Percentiles rank a stretch among this genome's conserved stretches.
These are phyloP conservation scores for Pristionchus japonicus DNA, from an alignment of 2,888 invertebrate genomes.

Conservation along the genomic window DNA sequence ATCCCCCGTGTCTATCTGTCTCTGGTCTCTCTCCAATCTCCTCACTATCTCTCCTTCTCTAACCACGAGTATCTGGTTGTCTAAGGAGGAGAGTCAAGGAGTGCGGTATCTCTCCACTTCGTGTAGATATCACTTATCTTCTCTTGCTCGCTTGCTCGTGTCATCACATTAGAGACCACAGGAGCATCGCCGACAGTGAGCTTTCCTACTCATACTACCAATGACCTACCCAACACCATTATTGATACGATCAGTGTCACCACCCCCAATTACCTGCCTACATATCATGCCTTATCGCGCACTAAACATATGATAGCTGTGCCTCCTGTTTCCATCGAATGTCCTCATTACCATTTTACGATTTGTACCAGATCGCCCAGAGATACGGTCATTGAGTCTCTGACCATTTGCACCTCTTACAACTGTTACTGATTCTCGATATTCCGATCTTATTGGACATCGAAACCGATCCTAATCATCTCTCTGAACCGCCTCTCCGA, in stretches of 20 bases:
- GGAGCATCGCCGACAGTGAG: slow-evolving; percentile 6
- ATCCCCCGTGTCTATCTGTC: not conserved
- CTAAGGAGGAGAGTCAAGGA: not conserved
- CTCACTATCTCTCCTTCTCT: not conserved
- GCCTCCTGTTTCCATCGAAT: not conserved
- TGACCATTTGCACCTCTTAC: not conserved
- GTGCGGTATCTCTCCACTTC: slow-evolving; percentile 24
- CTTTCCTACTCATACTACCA: not conserved
- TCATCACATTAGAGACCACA: slow-evolving; percentile 40
- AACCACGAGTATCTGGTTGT: not conserved
- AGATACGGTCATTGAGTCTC: not conserved
- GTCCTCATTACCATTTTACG: slow-evolving; percentile 7
- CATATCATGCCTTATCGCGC: not conserved
- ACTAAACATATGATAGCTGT: not conserved
- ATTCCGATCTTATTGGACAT: not conserved
- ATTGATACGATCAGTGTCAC: not conserved
- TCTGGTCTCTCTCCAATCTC: not conserved
- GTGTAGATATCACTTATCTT: slow-evolving; percentile 22
- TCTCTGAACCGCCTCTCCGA: too few species aligned
- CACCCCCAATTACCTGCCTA: too few species aligned
- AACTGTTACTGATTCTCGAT: not conserved
- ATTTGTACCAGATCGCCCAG: not conserved
- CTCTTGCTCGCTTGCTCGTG: not conserved
- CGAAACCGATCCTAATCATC: not conserved
- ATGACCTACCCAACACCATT: not conserved